Conservation (phyloP, 2,113 vertebrate genomes). For the Arvicanthis niloticus region DNA sequence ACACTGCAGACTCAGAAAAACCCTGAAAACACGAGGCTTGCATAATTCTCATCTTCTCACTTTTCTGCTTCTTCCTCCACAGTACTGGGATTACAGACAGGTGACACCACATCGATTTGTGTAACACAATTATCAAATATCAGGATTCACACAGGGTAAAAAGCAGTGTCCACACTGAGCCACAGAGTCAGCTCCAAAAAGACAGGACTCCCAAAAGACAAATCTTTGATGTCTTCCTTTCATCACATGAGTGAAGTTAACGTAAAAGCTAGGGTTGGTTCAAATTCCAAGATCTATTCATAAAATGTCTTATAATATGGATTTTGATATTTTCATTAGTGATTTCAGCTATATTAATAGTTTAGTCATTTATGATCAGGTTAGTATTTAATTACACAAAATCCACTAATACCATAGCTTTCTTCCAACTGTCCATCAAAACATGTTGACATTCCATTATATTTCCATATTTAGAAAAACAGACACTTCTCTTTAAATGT, state of each 20-base stretch:
- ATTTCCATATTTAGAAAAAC: conserved; percentile 9
- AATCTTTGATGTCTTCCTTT: not conserved
- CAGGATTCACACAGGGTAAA: not conserved
- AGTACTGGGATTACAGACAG: not conserved
- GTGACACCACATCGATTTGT: not conserved
- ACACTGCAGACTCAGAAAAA: not conserved
- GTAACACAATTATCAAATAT: not conserved
- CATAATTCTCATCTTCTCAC: not conserved
- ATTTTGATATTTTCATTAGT: not conserved
- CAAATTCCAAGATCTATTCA: not conserved
- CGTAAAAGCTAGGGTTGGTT: not conserved
- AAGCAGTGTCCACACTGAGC: not conserved
- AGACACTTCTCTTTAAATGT: not conserved
- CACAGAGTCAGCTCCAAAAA: not conserved
- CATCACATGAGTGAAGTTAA: not conserved
- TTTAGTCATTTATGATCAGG: not conserved
- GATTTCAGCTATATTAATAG: not conserved
- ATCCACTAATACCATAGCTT: not conserved
- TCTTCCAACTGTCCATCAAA: not conserved
- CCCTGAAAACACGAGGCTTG: not conserved
- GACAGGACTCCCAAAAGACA: not conserved
- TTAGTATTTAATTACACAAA: conserved; percentile 8
- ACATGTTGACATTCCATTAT: not conserved
- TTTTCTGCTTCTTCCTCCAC: not conserved
- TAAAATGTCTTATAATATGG: not conserved